Percentiles rank a stretch among this genome's conserved stretches.
phyloP scores from a whole-genome alignment of 2,113 vertebrate species.

The Thunnus maccoyii region DNA sequence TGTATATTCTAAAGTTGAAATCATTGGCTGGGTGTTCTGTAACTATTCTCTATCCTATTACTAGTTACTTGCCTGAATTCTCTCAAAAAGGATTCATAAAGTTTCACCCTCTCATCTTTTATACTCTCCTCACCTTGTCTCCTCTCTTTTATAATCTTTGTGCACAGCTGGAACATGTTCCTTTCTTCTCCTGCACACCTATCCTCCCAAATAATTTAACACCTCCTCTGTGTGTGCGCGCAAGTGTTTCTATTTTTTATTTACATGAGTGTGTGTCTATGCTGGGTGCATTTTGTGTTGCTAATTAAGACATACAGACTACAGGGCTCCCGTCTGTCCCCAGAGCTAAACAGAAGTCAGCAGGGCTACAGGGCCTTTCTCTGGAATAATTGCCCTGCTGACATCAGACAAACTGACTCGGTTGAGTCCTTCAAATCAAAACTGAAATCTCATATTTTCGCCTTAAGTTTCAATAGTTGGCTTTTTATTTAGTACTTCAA shows the following conservation, averaged over 20 bases:
- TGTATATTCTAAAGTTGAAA: background rate
- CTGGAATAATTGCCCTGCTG: too few species aligned
- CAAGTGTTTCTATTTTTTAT: background rate
- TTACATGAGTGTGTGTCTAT: background rate
- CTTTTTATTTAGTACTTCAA: too few species aligned
- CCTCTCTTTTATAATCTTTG: constrained; percentile 3
- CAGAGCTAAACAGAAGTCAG: too few species aligned
- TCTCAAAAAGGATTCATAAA: background rate
- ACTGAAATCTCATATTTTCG: too few species aligned
- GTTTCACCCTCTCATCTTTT: background rate
- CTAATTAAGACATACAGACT: constrained; percentile 31
- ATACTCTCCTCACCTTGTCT: background rate
- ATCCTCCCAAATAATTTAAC: constrained; percentile 4
- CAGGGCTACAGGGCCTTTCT: too few species aligned
- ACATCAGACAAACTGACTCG: too few species aligned
- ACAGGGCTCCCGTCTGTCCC: too few species aligned
- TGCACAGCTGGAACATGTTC: constrained; percentile 10
- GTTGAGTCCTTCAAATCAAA: too few species aligned
- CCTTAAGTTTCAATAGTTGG: too few species aligned
- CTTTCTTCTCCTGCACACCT: constrained; percentile 10
- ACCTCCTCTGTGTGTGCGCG: background rate
- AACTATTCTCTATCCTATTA: background rate
- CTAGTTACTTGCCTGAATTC: background rate
- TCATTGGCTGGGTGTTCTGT: background rate
- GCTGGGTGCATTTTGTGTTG: constrained; percentile 10